Evolutionary conservation across 35 echinoderm and acorn worm species (phyloP).

Genomic region (Amphiura filiformis): DNA sequence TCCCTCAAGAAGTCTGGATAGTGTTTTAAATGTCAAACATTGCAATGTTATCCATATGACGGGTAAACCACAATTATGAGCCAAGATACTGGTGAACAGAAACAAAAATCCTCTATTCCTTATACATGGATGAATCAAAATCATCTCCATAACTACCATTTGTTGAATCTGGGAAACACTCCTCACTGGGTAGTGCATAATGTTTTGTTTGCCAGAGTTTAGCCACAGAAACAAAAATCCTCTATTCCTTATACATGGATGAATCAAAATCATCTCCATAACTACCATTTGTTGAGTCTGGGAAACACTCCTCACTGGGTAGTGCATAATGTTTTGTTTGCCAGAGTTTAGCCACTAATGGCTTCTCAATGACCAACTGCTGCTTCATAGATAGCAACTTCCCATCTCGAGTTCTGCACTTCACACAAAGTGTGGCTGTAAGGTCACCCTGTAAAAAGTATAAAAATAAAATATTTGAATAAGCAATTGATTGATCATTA

Average conservation of each 20-base stretch:
- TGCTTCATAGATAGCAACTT: background rate
- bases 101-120: too few relatives aligned
- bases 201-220: constrained; percentile 42
- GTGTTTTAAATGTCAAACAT: too few relatives aligned
- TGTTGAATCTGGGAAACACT: constrained; percentile 27
- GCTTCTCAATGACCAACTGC: background rate
- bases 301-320: constrained; percentile 24
- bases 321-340: constrained; percentile 13
- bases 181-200: constrained; percentile 17
- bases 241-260: too few relatives aligned
- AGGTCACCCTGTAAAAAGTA: constrained; percentile 26
- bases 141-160: background rate
- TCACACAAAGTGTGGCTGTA: background rate
- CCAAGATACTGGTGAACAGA: too few relatives aligned
- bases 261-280: background rate
- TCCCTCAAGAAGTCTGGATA: too few relatives aligned
- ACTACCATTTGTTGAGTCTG: constrained; percentile 15
- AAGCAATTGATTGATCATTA: background rate
- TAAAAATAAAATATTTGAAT: background rate
- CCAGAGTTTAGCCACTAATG: constrained; percentile 50
- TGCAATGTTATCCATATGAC: too few relatives aligned
- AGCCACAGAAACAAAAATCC: too few relatives aligned
- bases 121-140: too few relatives aligned
- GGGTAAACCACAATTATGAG: too few relatives aligned
- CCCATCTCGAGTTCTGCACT: constrained; percentile 3